These are phyloP conservation scores for Drosophila obscura DNA, from an alignment of 1,140 invertebrate species.

Conservation along the genomic window DNA sequence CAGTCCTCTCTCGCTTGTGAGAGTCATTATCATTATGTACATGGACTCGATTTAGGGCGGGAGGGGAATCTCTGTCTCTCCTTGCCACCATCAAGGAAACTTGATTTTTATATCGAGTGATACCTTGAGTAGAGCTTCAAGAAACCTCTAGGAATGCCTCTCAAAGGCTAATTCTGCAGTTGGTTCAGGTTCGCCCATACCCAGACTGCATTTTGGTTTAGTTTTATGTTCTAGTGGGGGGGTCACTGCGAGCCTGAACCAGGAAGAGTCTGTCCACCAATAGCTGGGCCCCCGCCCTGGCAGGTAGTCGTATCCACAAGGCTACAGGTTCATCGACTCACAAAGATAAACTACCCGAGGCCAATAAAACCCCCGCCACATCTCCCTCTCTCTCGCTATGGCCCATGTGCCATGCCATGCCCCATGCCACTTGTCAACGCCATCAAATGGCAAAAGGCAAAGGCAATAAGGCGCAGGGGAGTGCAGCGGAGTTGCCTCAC, in stretches of 20 bases:
- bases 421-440: constrained; percentile 47
- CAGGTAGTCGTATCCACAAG: constrained; percentile 4
- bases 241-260: neutral
- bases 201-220: too few species aligned
- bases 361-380: neutral
- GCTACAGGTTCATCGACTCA: constrained; percentile 21
- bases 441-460: constrained; percentile 48
- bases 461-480: constrained; percentile 12
- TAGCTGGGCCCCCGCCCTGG: neutral
- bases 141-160: too few species aligned
- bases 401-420: too few species aligned
- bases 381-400: neutral
- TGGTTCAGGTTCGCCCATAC: too few species aligned
- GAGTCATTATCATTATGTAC: constrained; percentile 65
- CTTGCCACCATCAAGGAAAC: too few species aligned
- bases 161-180: too few species aligned
- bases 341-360: neutral
- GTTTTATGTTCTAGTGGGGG: neutral
- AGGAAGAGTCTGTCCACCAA: constrained; percentile 2
- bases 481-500: constrained; percentile 34
- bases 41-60: constrained; percentile 24
- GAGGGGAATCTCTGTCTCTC: constrained; percentile 7
- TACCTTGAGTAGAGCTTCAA: too few species aligned
- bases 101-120: constrained; percentile 20
- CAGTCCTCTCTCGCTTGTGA: neutral